Evolutionary conservation across 2,888 invertebrate genomes (phyloP), one percentile per base, ranked within the genome.

Genomic region (Cosmopolites sordidus): DNA sequence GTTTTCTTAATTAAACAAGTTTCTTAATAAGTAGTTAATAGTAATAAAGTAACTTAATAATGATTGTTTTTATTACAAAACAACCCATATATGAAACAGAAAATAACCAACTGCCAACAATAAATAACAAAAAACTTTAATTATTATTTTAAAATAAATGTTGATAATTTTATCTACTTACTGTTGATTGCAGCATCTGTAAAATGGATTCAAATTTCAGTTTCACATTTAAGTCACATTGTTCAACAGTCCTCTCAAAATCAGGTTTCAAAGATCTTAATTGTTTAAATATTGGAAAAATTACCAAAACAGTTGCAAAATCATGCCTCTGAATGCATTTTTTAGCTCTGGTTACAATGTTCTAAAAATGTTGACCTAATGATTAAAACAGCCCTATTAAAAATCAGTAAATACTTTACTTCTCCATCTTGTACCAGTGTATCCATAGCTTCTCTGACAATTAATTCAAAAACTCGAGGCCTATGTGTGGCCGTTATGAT

Each of bases 371-470:
- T 38, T 12, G 15, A 17, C 18, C 16, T 17, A 38, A 38, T 12
- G 5, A 5, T n/a, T n/a, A 4, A 11, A 38, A 14, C 12, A 9
- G 38, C 14, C 14, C 38, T 38, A 11, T 5, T 9, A 37, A 37
- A 37, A 12, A 6, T 37, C 14, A 37, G n/a, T 37, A 5, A 6
- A 37, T 37, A 40, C 4, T 15, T 16, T 69, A 86, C 86, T 78
- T 94, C 93, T 2, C 92, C 92, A 70, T 93, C 93, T 61, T 83
- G 83, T 0, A 90, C 89, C 12, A 95, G 85, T 50, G 87, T 77
- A 59, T 90, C 89, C 76, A 95, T 84, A 44, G 92, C 88, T 68
- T 89, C 90, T 61, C 85, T 81, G 6, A 94, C 86, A 56, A 95
- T 83, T 38, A 84, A 83, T 61, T 90, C 87, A 68, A 95, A 89